phyloP scores from a whole-genome alignment of 2,797 vertebrate genomes.

The Hippoglossus hippoglossus region DNA sequence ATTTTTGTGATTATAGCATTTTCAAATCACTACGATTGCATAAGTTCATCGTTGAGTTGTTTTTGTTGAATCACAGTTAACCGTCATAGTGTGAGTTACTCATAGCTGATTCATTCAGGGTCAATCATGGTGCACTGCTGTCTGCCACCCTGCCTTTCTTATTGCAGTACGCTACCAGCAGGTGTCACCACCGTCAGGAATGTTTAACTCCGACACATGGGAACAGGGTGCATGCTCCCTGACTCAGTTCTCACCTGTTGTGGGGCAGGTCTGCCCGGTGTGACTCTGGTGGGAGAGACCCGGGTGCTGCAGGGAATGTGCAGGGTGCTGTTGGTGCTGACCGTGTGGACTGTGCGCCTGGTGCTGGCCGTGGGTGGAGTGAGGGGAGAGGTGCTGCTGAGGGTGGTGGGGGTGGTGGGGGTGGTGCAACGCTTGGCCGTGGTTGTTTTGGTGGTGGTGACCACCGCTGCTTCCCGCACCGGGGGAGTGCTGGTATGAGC shows the following conservation, averaged over 20 bases:
- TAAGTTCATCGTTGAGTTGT: too few species aligned
- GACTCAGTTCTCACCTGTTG: conserved; percentile 80
- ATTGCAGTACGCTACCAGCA: not conserved
- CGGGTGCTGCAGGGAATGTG: conserved; percentile 80
- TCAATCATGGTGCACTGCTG: not conserved
- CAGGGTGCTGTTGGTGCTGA: conserved; percentile 75
- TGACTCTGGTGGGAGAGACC: conserved; percentile 82
- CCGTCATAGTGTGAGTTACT: not conserved
- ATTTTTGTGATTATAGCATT: not conserved
- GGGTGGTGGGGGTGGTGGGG: conserved; percentile 82
- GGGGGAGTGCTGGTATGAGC: conserved; percentile 89
- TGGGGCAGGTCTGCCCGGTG: conserved; percentile 81
- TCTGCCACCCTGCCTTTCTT: not conserved
- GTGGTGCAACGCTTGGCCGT: conserved; percentile 79
- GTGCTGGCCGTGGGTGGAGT: conserved; percentile 67
- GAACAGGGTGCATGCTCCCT: not conserved
- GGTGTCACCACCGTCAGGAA: not conserved
- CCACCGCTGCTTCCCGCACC: conserved; percentile 72
- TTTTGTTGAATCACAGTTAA: not conserved
- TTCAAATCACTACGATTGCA: not conserved
- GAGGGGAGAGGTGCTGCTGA: conserved; percentile 83
- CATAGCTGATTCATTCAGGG: not conserved
- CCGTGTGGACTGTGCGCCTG: conserved; percentile 65
- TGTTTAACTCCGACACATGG: not conserved
- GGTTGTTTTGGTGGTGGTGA: conserved; percentile 75